phyloP scores from a whole-genome alignment of 2,888 invertebrate genomes.

The Mimas tiliae region DNA sequence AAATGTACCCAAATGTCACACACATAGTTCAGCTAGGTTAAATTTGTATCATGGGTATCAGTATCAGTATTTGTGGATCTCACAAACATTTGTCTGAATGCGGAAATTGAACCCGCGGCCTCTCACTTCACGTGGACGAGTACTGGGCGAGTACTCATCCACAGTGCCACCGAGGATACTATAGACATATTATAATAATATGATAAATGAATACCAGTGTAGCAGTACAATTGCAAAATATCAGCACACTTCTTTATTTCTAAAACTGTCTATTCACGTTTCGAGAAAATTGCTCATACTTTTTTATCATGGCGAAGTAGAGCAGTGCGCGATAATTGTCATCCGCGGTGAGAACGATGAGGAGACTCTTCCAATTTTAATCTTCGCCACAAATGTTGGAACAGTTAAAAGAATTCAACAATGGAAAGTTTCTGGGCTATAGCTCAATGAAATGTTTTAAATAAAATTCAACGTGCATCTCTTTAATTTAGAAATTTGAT shows the following conservation, averaged over 20 bases:
- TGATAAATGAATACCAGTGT: background rate
- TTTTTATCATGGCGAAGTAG: conserved; percentile 48
- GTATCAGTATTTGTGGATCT: no score
- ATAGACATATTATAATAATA: no score
- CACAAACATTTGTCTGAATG: no score
- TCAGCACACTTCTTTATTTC: background rate
- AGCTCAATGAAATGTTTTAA: conserved; percentile 2
- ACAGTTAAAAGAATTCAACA: conserved; percentile 28
- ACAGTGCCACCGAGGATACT: no score
- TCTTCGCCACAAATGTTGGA: conserved; percentile 27
- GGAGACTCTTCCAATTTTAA: conserved; percentile 44
- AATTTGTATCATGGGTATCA: no score
- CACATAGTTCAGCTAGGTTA: no score
- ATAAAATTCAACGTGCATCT: conserved; percentile 1
- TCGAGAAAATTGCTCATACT: conserved; percentile 56
- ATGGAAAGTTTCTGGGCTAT: conserved; percentile 21
- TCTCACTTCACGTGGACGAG: no score
- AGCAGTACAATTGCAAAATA: background rate
- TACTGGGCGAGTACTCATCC: no score
- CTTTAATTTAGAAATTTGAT: conserved; percentile 12
- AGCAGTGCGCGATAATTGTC: conserved; percentile 51
- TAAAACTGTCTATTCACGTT: conserved; percentile 40
- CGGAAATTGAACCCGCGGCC: no score
- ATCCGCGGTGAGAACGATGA: conserved; percentile 39
- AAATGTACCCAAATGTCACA: no score